Evolutionary conservation across 35 echinoderm and acorn worm genomes (phyloP), one percentile per base, ranked within the genome.

Genomic region (Patiria miniata): DNA sequence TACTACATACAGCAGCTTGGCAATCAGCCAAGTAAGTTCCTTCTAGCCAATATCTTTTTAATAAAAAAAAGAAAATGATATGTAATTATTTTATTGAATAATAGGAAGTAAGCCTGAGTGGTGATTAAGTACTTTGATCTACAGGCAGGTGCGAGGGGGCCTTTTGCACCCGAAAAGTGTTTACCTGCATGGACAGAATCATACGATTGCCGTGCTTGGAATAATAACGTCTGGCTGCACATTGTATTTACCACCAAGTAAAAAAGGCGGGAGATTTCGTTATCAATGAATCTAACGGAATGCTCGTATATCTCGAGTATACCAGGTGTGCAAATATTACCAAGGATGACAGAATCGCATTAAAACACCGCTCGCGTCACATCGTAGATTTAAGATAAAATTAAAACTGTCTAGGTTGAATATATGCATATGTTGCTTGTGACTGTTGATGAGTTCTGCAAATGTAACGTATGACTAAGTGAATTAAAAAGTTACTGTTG

Each of bases 301-400:
- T 73, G 65, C 65, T 34, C 65, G 65, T 73, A 10, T 73, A 73
- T 73, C 29, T 73, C 65, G 65, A 73, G 65, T 73, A 30, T 30
- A 26, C 65, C 65, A 73, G 65, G 65, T 73, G 65, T 73, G 65
- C 65, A 73, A 73, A 73, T 73, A 73, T 36, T 73, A 73, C 65
- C 65, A 73, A 73, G 65, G 65, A 73, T 73, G 65, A 30, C 34
- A 26, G 26, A 73, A 73, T 73, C 65, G 65, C 65, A 73, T 73
- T 73, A 73, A 30, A 73, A 32, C 65, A 36, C 61, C 65, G 26
- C 65, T 30, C 29, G 29, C 65, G 65, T 73, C 65, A 73, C 14
- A 73, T 34, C 23, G n/a, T 68, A 32, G 60, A 68, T 12, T 68
- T 12, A 68, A 68, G 60, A 68, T 68, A n/a, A 68, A 60, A 73